Evolutionary conservation across 2,797 vertebrate species (phyloP), one percentile per base, ranked within the genome.

Genomic region (Macrochelys suwanniensis): DNA sequence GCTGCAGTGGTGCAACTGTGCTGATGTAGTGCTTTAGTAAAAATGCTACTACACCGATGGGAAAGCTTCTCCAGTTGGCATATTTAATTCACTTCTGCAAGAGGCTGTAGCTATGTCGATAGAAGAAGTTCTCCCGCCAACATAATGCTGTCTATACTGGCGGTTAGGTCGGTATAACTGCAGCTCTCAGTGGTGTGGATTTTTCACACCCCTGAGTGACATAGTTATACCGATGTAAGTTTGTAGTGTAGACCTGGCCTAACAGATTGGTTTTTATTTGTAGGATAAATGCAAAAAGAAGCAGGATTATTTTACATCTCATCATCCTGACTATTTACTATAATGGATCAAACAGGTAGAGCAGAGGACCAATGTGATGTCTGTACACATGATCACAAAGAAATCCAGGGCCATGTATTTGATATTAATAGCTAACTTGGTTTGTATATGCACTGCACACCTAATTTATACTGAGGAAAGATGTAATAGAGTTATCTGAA

Each of bases 251-350:
- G 31, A 33, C 15, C 31, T 33, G 5, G 37, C 37, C n/a, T 42
- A 42, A 2, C 3, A 33, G 33, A 33, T 0, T 80, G 21, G 5
- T 0, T 26, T 85, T 76, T 15, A 31, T 0, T 0, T n/a, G 47
- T 76, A 0, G n/a, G 57, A 45, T 23, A 42, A 42, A 10, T 42
- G n/a, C 42, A 78, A 9, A 86, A 84, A 92, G 16, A 16, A 87
- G 61, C 1, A 6, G 5, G 11, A 5, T 31, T 57, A 4, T 84
- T 1, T 47, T 7, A 71, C 31, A 47, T 56, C 1, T 5, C 31
- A 57, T 33, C 2, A 71, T 61, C 51, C 78, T 82, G 33, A 87
- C 45, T 26, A 47, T 28, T 59, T 51, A 45, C 54, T 56, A 45
- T 84, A 87, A 54, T 5, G 1, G 77, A 87, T 4, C 6, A 50